A percentile compares a stretch with the other conserved stretches of the same genome.
Evolutionary conservation across 2,113 vertebrate genomes (phyloP).

Genomic region (Anguilla japonica): DNA sequence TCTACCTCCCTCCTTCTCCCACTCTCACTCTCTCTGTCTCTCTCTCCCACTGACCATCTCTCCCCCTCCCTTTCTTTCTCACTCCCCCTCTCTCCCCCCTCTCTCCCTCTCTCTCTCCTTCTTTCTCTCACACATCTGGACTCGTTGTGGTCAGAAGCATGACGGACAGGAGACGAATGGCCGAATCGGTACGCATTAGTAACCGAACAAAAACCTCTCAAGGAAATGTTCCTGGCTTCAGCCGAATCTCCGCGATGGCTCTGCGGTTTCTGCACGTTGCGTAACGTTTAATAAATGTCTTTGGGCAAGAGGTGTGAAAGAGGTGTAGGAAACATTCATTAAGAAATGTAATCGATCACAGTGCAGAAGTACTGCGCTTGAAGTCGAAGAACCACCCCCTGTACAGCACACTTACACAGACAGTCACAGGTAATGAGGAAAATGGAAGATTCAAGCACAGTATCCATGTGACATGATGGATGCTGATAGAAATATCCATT

Average conservation of each 20-base stretch:
- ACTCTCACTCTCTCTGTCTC: slow-evolving; percentile 34
- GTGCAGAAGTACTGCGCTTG: no score
- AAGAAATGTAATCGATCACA: neutral
- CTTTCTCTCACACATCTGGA: neutral
- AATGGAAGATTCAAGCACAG: no score
- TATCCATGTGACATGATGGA: neutral
- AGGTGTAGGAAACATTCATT: neutral
- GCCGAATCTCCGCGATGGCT: neutral
- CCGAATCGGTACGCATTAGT: neutral
- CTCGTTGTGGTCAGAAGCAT: neutral
- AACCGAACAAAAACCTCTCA: neutral
- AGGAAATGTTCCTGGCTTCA: neutral
- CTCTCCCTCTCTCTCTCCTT: neutral
- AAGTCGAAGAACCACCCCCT: no score
- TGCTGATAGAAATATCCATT: neutral
- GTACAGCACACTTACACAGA: no score
- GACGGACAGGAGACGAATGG: neutral
- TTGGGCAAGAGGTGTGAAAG: no score
- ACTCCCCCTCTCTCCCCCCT: no score
- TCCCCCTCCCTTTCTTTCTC: neutral
- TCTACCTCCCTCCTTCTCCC: neutral
- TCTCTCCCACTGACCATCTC: neutral
- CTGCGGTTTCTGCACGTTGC: neutral
- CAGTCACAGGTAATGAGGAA: no score
- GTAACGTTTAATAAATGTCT: neutral